Base-by-base conservation (phyloP, 2,113 vertebrate species). In the Myxocyprinus asiaticus region DNA sequence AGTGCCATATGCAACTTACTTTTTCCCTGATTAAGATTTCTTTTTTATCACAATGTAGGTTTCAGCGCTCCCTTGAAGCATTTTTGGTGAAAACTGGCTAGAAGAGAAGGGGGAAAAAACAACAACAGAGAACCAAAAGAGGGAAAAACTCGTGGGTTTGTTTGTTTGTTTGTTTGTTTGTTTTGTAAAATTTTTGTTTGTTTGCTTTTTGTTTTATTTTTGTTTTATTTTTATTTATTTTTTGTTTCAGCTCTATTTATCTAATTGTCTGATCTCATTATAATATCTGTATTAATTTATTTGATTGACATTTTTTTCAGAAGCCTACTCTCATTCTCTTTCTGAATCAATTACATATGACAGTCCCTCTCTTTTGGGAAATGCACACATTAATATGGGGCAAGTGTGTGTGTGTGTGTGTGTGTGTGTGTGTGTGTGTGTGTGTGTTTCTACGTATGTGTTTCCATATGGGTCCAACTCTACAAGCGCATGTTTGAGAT, bases 21-120 rank as follows among this genome's bases (percentile, higher is more conserved):
- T 90, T 95, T 92, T 87, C 81, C 66, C 88, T 92, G 93, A 95
- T 95, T 95, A 95, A 90, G 89, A 90, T 93, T 94, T 93, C 91
- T 90, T 92, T 95, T 95, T 96, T 92, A 95, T 95, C 92, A 87
- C 88, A 85, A 88, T 92, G 92, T 92, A 91, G 22, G 10, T 93
- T 93, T 91, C 90, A 86, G 84, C 83, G 86, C 89, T 90, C 87
- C 80, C 81, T 93, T 92, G 83, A 86, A 88, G 87, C 88, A 82
- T 81, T 89, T 79, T 48, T 85, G 82, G 86, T 86, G 85, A 87
- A 85, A 63, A 84, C 85, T 78, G 71, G 79, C 70, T 85, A 69
- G 85, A 76, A 80, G 51, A 66, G 22, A 67, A 62, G 33, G 14
- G 4, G 43, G 22, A 59, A 4, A 45, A 6, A 62, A 51, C 50